Evolutionary conservation across 1,140 invertebrate species (phyloP).

Genomic region (Zaprionus ornatus): DNA sequence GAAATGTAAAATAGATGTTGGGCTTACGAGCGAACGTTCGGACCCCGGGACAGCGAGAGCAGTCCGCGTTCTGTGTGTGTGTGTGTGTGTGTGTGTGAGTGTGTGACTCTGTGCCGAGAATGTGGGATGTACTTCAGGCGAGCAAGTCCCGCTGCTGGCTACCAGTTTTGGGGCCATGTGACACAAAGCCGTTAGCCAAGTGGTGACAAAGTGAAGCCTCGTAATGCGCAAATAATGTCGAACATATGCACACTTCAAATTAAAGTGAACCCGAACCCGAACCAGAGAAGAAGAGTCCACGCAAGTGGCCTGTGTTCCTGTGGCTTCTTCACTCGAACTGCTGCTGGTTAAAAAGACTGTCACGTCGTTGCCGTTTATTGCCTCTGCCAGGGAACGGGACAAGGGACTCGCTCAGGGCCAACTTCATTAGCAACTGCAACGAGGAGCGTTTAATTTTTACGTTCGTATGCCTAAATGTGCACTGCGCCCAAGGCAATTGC

Average conservation of each 20-base stretch:
- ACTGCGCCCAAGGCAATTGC: constrained; percentile 45
- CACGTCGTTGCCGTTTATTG: constrained; percentile 61
- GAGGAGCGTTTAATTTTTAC: constrained; percentile 73
- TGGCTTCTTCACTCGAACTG: constrained; percentile 1
- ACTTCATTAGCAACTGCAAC: constrained; percentile 75
- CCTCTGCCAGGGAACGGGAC: not conserved
- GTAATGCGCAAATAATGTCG: constrained; percentile 71
- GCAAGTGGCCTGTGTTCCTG: constrained; percentile 6
- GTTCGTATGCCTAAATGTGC: constrained; percentile 75
- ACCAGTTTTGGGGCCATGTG: not conserved
- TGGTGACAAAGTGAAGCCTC: constrained; percentile 43
- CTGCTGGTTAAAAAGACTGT: constrained; percentile 41
- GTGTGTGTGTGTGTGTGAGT: constrained; percentile 28
- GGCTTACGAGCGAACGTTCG: constrained; percentile 46
- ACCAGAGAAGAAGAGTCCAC: not conserved
- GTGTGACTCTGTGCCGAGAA: constrained; percentile 11
- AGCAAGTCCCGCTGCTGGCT: not conserved
- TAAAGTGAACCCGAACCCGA: constrained; percentile 40
- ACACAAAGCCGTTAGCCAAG: constrained; percentile 11
- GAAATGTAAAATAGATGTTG: constrained; percentile 82
- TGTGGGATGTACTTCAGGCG: constrained; percentile 5
- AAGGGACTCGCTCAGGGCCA: not conserved
- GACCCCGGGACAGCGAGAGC: constrained; percentile 6
- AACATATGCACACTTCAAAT: constrained; percentile 74
- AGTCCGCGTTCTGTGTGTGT: constrained; percentile 49